These are phyloP conservation scores for Halcyon leucocephala DNA, from an alignment of 2,797 vertebrate species.

Conservation along the genomic window DNA sequence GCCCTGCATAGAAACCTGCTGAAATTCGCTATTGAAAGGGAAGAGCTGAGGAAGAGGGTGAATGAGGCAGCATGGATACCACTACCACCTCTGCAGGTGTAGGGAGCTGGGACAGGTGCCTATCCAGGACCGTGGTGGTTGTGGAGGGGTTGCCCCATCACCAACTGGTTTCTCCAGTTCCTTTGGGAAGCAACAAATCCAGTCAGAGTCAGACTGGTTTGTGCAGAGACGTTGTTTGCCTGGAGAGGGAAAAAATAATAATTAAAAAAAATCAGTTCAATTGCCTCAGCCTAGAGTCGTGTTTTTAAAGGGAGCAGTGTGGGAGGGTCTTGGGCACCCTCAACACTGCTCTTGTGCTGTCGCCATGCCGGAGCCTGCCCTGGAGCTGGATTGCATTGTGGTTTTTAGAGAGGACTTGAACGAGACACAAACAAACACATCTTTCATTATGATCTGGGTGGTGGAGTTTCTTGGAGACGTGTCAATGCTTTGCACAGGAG, in stretches of 20 bases:
- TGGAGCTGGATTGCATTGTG: not conserved
- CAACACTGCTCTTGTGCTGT: not conserved
- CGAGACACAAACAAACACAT: not conserved
- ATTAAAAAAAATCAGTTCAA: not conserved
- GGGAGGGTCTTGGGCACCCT: not conserved
- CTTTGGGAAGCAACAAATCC: not conserved
- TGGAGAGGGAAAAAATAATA: not conserved
- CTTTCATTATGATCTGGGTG: not conserved
- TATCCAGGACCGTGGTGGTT: not conserved
- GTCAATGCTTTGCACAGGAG: accelerated
- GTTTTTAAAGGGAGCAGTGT: not conserved
- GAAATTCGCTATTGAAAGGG: not conserved
- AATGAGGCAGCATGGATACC: accelerated
- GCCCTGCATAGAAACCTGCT: not conserved
- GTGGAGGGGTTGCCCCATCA: not conserved
- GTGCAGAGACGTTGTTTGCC: conserved; percentile 14
- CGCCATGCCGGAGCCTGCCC: not conserved
- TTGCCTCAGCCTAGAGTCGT: not conserved
- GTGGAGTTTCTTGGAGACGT: not conserved
- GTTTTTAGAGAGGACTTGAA: not conserved
- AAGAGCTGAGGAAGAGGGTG: not conserved
- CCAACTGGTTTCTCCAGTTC: not conserved
- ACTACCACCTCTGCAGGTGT: not conserved
- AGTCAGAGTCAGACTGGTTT: conserved; percentile 38
- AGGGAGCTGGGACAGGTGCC: not conserved